Conservation (phyloP, 2,797 vertebrate species). For the Catamblyrhynchus diadema region DNA sequence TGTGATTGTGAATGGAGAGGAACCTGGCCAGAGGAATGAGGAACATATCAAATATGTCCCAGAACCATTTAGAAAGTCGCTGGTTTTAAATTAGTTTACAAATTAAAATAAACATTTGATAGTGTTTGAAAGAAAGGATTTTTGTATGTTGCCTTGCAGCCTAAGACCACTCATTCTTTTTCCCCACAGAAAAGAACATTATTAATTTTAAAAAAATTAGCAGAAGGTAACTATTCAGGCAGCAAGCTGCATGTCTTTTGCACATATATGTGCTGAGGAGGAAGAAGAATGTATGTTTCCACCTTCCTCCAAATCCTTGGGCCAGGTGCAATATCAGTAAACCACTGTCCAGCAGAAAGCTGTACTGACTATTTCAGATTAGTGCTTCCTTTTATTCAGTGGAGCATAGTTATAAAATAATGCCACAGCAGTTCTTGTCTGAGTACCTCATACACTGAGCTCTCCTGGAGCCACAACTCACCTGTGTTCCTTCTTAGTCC, state of each 20-base stretch:
- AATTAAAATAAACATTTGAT: background rate
- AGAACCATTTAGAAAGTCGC: background rate
- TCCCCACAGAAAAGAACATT: background rate
- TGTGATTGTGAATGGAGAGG: background rate
- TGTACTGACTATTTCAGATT: background rate
- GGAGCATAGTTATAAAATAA: background rate
- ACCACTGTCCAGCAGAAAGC: background rate
- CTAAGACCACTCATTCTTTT: background rate
- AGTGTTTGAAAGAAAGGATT: background rate
- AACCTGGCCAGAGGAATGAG: background rate
- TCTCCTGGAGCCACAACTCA: background rate
- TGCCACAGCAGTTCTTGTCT: background rate
- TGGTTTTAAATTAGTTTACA: background rate
- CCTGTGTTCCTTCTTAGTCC: background rate
- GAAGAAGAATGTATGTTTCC: background rate
- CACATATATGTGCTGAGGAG: background rate
- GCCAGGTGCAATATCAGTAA: background rate
- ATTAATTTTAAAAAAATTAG: background rate
- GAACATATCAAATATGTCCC: background rate
- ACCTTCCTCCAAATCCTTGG: background rate
- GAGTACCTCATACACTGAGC: background rate
- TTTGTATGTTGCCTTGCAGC: background rate
- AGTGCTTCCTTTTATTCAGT: background rate
- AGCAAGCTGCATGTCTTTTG: background rate
- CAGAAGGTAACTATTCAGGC: background rate